A percentile compares a stretch with the other conserved stretches of the same genome.
phyloP scores from a whole-genome alignment of 2,113 vertebrate species.

The Delphinus delphis region DNA sequence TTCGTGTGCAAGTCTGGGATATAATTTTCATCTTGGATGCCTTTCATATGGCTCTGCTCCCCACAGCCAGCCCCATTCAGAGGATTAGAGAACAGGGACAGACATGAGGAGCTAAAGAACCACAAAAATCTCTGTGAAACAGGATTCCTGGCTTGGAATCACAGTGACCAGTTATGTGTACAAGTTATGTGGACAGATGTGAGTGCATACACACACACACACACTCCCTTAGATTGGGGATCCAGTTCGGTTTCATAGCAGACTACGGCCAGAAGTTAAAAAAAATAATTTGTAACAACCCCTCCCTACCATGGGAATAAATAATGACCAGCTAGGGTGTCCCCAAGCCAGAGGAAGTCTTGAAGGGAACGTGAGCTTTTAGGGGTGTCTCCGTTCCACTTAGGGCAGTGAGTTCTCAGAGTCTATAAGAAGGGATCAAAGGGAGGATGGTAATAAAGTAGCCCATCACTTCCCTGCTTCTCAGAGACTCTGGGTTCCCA shows the following conservation, averaged over 20 bases:
- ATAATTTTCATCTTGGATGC: conserved; percentile 10
- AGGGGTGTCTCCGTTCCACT: neutral
- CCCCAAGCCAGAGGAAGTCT: neutral
- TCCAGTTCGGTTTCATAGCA: neutral
- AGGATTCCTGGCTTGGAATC: conserved; percentile 7
- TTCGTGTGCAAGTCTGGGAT: neutral
- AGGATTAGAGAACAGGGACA: conserved; percentile 34
- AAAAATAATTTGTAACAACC: neutral
- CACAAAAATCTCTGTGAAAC: conserved; percentile 36
- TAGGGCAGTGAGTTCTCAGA: neutral
- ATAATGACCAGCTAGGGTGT: neutral
- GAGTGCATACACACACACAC: neutral
- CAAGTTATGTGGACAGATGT: neutral
- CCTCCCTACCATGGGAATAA: neutral
- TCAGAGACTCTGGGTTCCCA: neutral
- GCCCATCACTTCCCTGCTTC: neutral
- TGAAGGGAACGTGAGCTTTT: neutral
- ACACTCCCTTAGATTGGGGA: neutral
- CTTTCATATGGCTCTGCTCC: conserved; percentile 2
- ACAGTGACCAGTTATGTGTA: neutral
- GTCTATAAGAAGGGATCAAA: neutral
- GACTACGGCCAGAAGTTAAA: neutral
- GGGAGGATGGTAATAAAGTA: neutral
- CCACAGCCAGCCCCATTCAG: neutral
- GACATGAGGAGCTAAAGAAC: neutral